Evolutionary conservation across 2,797 vertebrate genomes (phyloP), one percentile per base, ranked within the genome.

Genomic region (Chrosomus eos): DNA sequence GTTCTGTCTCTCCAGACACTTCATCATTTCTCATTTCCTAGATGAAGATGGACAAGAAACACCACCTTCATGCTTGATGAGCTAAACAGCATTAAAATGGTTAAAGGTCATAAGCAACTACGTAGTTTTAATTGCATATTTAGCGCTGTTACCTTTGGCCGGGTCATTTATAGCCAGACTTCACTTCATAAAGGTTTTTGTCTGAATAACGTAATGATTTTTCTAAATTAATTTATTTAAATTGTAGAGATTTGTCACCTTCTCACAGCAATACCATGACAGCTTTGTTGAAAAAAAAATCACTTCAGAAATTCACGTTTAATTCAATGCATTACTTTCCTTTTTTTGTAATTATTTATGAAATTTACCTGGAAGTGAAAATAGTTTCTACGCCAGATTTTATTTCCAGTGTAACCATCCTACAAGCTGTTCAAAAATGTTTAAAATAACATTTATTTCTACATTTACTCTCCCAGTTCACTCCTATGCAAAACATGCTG

Each of bases 1-100:
- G 66, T 73, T 67, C 48, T 53, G 43, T 92, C 89, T 93, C 91
- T 87, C 86, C 84, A 14, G 89, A 91, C 91, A 92, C 86, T 84
- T 90, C 89, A 91, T 90, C 62, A 70, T 80, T 67, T 83, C 73
- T 82, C 48, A 64, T 81, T 88, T 73, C 45, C 60, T 51, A 68
- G 16, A 28, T 71, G 48, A 76, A 68, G 48, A 36, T 74, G 64
- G 70, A 33, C 48, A 77, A 70, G 40, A 38, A 81, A 89, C 87
- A 84, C 26, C 1, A 11, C 7, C n/a, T 31, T 31, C n/a, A n/a
- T 45, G 36, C n/a, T 64, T 58, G 53, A 23, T 26, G 14, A 40
- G 53, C 21, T 38, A 38, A 76, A 76, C 13, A 58, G 87, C 71
- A 81, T 90, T 90, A 85, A 76, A 66, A 80, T 84, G 86, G 68